Base-by-base conservation (phyloP, 92 coral and sea anemone genomes). In the Zoanthus sansibaricus region DNA sequence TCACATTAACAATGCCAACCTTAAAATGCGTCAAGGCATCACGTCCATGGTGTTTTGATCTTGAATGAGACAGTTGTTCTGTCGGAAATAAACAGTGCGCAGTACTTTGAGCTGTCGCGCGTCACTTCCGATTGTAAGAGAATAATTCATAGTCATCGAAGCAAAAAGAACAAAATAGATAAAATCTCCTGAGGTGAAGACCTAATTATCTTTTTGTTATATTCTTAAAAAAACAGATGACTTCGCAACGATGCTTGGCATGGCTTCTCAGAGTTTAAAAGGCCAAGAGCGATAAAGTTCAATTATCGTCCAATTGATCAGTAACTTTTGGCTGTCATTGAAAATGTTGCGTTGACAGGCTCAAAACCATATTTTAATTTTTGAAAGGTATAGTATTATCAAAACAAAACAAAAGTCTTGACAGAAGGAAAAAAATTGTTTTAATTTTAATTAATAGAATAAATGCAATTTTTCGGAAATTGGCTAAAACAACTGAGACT, bases 61-160 rank as follows among this genome's bases (percentile, higher is more conserved):
- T 37, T 64, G 48, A 5, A 21, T 66, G 18, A 20, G 37, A 55
- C 73, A 17, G 11, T 47, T 78, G n/a, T 18, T 48, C 11, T 15
- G 20, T 64, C 17, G 4, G 8, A 33, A 9, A 4, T 30, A 12
- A 49, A 45, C 59, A 21, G 42, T 4, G 42, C 42, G 12, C 52
- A 72, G 14, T 49, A 13, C 47, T 44, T 45, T 48, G 70, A 25
- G 32, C 74, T 44, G 42, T 47, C 45, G 49, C n/a, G 66, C 85
- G 85, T 80, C 85, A 80, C 75, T 80, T 80, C 85, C 85, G 85
- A 67, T 66, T 18, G n/a, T 42, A 1, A 42, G 71, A 59, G 61
- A 15, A 16, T 15, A 31, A 77, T 69, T 79, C 48, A 51, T 62
- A 64, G 84, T 79, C 71, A 72, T 72, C 45, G 58, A 64, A 79